Evolutionary conservation across 2,888 invertebrate genomes (phyloP).

Genomic region (Meiosimyza platycephala): DNA sequence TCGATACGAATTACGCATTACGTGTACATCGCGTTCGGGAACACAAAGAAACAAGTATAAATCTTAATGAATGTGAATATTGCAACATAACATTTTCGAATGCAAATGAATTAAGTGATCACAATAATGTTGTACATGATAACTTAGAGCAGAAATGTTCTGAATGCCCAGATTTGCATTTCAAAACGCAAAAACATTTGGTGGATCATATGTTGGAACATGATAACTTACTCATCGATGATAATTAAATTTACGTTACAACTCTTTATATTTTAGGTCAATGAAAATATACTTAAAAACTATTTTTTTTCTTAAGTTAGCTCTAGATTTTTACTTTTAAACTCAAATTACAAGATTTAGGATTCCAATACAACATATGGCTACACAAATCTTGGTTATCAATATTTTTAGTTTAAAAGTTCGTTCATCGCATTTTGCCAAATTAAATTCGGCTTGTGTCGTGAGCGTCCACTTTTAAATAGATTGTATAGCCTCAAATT

Average conservation of each 20-base stretch:
- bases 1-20: constrained; percentile 35
- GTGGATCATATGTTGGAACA: constrained; percentile 45
- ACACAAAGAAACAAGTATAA: constrained; percentile 33
- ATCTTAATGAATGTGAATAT: constrained; percentile 40
- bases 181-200: constrained; percentile 42
- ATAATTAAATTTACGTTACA: background rate
- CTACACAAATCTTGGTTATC: too few relatives aligned
- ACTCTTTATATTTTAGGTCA: too few relatives aligned
- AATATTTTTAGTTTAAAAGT: too few relatives aligned
- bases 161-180: constrained; percentile 41
- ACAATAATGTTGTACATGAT: constrained; percentile 39
- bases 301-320: too few relatives aligned
- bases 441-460: too few relatives aligned
- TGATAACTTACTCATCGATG: constrained; percentile 22
- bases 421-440: too few relatives aligned
- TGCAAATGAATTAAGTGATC: constrained; percentile 36
- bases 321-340: too few relatives aligned
- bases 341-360: too few relatives aligned
- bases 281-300: too few relatives aligned
- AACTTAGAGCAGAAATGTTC: constrained; percentile 35
- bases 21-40: constrained; percentile 33
- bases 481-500: too few relatives aligned
- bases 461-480: too few relatives aligned
- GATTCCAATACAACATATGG: too few relatives aligned
- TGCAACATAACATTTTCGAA: constrained; percentile 40